Conservation (phyloP, 2,113 vertebrate genomes). For the Oreocharis arfaki region DNA sequence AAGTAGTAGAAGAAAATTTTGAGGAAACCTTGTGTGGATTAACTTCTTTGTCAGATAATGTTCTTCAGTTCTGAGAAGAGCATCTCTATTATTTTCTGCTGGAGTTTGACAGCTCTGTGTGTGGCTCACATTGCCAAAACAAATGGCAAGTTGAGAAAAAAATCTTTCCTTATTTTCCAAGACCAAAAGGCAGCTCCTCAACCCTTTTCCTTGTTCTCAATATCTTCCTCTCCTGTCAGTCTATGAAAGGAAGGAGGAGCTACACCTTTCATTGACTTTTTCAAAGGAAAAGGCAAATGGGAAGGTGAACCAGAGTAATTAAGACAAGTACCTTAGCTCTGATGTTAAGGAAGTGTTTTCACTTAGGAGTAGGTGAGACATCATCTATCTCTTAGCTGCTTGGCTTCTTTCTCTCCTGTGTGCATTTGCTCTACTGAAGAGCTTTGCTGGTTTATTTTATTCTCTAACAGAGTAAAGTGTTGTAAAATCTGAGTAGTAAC, state of each 20-base stretch:
- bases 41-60: not conserved
- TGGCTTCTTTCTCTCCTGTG: not conserved
- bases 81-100: not conserved
- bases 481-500: not conserved
- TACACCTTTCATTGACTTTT: not conserved
- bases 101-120: not conserved
- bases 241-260: not conserved
- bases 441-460: not conserved
- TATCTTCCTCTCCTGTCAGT: not conserved
- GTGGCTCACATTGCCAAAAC: rapidly evolving
- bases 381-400: not conserved
- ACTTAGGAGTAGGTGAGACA: not conserved
- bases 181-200: not conserved
- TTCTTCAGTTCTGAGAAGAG: not conserved
- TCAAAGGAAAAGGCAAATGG: not conserved
- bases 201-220: not conserved
- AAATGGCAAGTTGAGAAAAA: not conserved
- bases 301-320: not conserved
- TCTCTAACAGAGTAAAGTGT: not conserved
- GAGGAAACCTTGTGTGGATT: not conserved
- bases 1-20: not conserved
- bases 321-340: not conserved
- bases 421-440: not conserved
- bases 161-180: not conserved
- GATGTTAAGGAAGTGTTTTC: not conserved